Base-by-base conservation (phyloP, 2,888 invertebrate species). In the Amphipoea oculea region DNA sequence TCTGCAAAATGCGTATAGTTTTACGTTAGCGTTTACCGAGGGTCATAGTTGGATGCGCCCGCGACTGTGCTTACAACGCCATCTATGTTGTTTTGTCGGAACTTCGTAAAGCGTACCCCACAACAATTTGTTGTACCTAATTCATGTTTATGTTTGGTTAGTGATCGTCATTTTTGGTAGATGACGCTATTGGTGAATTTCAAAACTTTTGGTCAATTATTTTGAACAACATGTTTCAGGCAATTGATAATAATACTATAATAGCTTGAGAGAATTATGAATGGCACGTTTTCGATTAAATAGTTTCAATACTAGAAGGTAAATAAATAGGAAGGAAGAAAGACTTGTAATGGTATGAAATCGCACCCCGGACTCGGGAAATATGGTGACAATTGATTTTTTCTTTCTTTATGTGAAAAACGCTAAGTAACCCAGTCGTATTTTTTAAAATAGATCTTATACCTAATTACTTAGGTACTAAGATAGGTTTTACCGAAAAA, bases 21-120 rank as follows among this genome's bases (percentile, higher is more conserved):
- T 66, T 20, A 51, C 5, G 0, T 62, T 54, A 1, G 0, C 17
- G 1, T 60, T 81, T 62, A 20, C 9, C 2, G n/a, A 40, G 45
- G 11, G 23, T 40, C 4, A 51, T 12, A 36, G 9, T 48, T 60
- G 20, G 12, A 2, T 89, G 88, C 89, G 90, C 89, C 40, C 69
- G 90, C 90, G 89, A 69, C 76, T 68, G 9, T 69, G 7, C 12
- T n/a, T n/a, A 63, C 63, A 73, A 1, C 81, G 86, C 84, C 89
- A 87, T 85, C 89, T 89, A 74, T 73, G n/a, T 7, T 60, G n/a
- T 23, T 23, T 0, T 12, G 1, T 2, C 0, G 0, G 73, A 86
- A 85, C 70, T 83, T 63, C 0, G 4, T 29, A 11, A 29, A 57
- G 63, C 78, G 75, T 70, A 11, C 70, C 71, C 73, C 75, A 9